phyloP scores from a whole-genome alignment of 2,797 vertebrate species.

The Avahi laniger region DNA sequence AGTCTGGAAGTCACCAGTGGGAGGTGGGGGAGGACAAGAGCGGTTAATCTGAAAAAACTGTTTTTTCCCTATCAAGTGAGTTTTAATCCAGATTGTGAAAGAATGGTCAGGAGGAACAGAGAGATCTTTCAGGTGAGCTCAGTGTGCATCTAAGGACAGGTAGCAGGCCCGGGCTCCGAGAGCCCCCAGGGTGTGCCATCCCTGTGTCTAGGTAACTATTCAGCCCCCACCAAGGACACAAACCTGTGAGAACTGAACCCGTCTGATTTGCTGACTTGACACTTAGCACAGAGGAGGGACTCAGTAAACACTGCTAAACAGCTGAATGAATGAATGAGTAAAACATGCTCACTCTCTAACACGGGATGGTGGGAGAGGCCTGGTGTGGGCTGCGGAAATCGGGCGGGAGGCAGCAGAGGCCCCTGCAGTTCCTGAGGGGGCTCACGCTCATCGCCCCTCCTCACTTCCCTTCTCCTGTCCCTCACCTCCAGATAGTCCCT shows the following conservation, averaged over 20 bases:
- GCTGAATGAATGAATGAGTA: too few relatives aligned
- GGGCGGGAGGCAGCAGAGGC: background rate
- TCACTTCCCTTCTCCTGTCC: background rate
- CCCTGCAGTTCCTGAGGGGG: background rate
- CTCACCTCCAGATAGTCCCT: background rate
- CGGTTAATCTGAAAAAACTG: background rate
- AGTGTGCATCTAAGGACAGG: background rate
- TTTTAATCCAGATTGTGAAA: background rate
- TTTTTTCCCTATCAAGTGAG: background rate
- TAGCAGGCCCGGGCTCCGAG: background rate
- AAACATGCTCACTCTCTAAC: too few relatives aligned
- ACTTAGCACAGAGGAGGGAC: background rate
- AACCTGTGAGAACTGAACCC: background rate
- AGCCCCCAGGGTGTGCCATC: background rate
- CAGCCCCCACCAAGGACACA: background rate
- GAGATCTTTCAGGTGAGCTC: background rate
- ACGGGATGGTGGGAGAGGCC: background rate
- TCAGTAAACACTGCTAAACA: rapidly evolving
- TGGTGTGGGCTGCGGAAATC: rapidly evolving
- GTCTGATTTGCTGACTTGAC: background rate
- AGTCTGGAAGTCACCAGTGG: background rate
- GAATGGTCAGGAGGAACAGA: background rate
- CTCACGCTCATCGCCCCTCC: background rate
- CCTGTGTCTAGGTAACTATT: rapidly evolving
- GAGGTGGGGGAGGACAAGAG: background rate